Evolutionary conservation across 2,113 vertebrate species (phyloP).

Genomic region (Chrysochloris asiatica): DNA sequence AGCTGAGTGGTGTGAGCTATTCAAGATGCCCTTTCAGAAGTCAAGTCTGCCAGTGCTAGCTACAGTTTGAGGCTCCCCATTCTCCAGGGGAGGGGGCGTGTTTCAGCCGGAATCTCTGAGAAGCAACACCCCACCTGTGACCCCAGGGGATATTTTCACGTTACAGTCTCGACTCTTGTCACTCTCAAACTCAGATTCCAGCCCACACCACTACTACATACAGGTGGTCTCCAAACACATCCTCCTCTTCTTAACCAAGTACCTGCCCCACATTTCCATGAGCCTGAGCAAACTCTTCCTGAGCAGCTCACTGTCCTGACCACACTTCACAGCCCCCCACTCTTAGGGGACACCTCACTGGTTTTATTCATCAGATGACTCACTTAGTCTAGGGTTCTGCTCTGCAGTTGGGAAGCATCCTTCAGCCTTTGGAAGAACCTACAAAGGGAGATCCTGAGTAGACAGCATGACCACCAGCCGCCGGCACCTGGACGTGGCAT

Average conservation of each 20-base stretch:
- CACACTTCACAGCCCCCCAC: background rate
- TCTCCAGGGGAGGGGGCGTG: no score
- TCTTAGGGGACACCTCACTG: no score
- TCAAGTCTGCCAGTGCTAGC: rapidly evolving
- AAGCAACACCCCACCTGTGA: background rate
- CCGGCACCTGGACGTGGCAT: background rate
- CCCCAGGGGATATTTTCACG: background rate
- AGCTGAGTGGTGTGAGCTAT: background rate
- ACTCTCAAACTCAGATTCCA: background rate
- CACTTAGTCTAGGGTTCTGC: background rate
- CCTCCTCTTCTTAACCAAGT: background rate
- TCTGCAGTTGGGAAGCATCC: no score
- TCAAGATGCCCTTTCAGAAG: background rate
- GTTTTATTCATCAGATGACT: background rate
- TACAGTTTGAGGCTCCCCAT: no score
- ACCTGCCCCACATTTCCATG: background rate
- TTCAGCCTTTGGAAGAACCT: background rate
- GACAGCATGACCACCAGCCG: background rate
- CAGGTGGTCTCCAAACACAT: background rate
- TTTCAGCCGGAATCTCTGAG: background rate
- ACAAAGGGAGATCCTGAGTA: background rate
- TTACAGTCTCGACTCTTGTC: background rate
- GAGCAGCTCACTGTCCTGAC: background rate
- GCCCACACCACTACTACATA: no score
- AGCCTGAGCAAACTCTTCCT: background rate